Evolutionary conservation across 2,797 vertebrate genomes (phyloP), one percentile per base, ranked within the genome.

Genomic region (Sarcoramphus papa): DNA sequence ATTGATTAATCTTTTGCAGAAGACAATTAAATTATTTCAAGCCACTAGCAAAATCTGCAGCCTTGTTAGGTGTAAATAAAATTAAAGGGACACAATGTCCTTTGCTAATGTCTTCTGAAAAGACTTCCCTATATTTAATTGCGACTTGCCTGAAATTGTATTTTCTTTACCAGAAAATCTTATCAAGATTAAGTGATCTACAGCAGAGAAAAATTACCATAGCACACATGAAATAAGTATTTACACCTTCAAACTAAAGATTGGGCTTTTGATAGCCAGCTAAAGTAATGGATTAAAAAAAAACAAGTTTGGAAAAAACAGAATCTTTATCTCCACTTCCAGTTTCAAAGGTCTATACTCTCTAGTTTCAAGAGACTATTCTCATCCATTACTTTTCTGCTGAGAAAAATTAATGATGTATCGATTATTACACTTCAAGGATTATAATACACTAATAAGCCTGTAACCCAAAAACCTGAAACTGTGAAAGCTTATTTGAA

Each of bases 21-120:
- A 89, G 92, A 80, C 86, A 94, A 94, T 53, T 11, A 19, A 85
- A 62, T 28, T 1, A 53, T 60, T 53, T 45, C 64, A 73, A 92
- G 63, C 14, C 77, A 65, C 50, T 12, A 40, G 12, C 25, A 72
- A 73, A 85, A 53, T 6, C 53, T 57, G n/a, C 7, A 51, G 4
- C 9, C 50, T 59, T 57, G 43, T 41, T 28, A 72, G 68, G 35
- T 2, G 0, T 7, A 68, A 63, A 57, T 30, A 53, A 72, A 87
- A 92, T 51, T 23, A 51, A 53, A 53, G 48, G 60, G 63, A 63
- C 62, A 54, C 45, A 30, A 62, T 4, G 78, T 60, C 63, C 48
- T 90, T 82, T 82, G 93, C 84, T 87, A 85, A 80, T 14, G 51
- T 47, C 64, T 96, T 75, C 43, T n/a, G 76, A 76, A 95, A 92